These are phyloP conservation scores for Cheilosia urbana DNA, from an alignment of 2,888 invertebrate genomes.

Conservation along the genomic window DNA sequence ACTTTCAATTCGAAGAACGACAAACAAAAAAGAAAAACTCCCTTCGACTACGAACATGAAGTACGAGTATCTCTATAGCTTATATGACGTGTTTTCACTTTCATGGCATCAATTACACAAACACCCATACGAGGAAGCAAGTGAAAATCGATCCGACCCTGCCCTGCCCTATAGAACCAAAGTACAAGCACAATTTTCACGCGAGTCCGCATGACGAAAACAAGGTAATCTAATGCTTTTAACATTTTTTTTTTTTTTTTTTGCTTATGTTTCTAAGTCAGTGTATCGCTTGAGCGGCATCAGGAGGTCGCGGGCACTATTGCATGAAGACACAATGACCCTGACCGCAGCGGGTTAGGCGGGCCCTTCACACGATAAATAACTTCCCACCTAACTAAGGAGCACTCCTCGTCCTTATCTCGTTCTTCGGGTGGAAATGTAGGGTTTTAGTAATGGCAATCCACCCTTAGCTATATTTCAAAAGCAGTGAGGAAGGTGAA, in stretches of 20 bases:
- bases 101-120: constrained; percentile 45
- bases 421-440: neutral
- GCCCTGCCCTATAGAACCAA: constrained; percentile 17
- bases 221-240: constrained; percentile 44
- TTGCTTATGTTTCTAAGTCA: neutral
- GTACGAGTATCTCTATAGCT: neutral
- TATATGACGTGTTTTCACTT: constrained; percentile 43
- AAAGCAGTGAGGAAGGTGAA: neutral
- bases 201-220: constrained; percentile 33
- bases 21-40: neutral
- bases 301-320: constrained; percentile 5
- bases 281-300: too few species aligned
- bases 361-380: constrained; percentile 42
- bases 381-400: neutral
- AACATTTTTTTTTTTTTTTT: neutral
- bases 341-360: constrained; percentile 34
- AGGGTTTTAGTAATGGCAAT: neutral
- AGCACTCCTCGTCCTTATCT: neutral
- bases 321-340: constrained; percentile 49
- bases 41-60: neutral
- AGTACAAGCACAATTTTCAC: neutral
- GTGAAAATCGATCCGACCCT: constrained; percentile 56
- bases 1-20: neutral
- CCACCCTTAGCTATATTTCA: neutral
- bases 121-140: constrained; percentile 33